Base-by-base conservation (phyloP, 2,113 vertebrate species). In the Nannospalax galili region DNA sequence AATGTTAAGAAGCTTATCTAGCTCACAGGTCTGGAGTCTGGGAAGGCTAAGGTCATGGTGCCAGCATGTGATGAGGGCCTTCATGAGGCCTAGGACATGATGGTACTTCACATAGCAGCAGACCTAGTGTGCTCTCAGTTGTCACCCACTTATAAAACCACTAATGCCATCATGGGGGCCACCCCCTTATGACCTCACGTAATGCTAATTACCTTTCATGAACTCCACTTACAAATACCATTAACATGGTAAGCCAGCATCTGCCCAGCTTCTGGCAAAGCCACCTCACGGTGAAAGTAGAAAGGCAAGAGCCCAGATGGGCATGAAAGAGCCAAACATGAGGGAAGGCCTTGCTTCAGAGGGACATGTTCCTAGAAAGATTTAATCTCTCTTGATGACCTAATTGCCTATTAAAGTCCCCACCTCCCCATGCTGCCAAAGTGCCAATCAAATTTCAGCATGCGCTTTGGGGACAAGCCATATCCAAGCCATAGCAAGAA, bases 251-350 rank as follows among this genome's bases (percentile, higher is more conserved):
- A 32, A 69, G 28, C 12, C 2, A 56, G 35, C 28, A 60, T 60
- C 14, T 35, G 9, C 45, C 48, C 0, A 8, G 58, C 40, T 65
- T 37, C 58, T 56, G 70, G 40, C 17, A 12, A 32, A n/a, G 14
- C n/a, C 17, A n/a, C 12, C 58, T 74, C 42, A 19, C 40, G 56
- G 56, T 16, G 20, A 80, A 62, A 52, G 26, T 37, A 64, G 28
- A 42, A 58, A 2, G 65, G 5, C 48, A 64, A 91, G 3, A 0
- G 6, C 20, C 5, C n/a, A 9, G 35, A 8, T 82, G 22, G 3
- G 16, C 1, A 3, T 9, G 0, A 37, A 60, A 10, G 35, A 35
- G 35, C 24, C 28, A 42, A 56, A n/a, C n/a, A 7, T 1, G 17
- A 40, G 35, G 48, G 48, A 4, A 40, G 17, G 28, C 26, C 69